Conservation (phyloP, 1,140 invertebrate genomes). For the Aphelenchoides fujianensis region DNA sequence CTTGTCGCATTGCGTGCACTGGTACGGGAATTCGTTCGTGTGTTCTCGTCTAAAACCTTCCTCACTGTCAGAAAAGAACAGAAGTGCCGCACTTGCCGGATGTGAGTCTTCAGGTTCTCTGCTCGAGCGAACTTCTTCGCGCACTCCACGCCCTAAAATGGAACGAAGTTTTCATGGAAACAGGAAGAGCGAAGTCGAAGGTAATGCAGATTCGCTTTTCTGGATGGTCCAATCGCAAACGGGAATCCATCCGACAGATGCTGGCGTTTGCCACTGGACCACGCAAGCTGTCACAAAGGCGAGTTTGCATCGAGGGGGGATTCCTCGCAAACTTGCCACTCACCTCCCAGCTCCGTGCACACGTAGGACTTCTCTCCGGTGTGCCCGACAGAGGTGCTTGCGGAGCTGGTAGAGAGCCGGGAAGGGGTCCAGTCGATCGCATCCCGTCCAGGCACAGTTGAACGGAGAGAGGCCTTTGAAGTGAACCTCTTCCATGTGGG, state of each 20-base stretch:
- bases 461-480: background rate
- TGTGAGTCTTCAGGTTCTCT: slow-evolving; percentile 95
- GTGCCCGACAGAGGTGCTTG: slow-evolving; percentile 92
- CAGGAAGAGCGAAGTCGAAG: slow-evolving; percentile 72
- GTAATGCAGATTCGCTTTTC: no score
- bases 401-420: slow-evolving; percentile 99
- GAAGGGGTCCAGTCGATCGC: slow-evolving; percentile 70
- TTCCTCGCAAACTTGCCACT: no score
- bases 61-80: background rate
- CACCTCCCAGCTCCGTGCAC: no score
- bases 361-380: slow-evolving; percentile 98
- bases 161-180: no score
- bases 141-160: slow-evolving; percentile 94
- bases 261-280: no score
- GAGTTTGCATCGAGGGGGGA: no score
- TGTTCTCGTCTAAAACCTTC: slow-evolving; percentile 64
- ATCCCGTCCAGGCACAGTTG: slow-evolving; percentile 16
- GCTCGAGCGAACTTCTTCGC: slow-evolving; percentile 90
- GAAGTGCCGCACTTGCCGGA: background rate
- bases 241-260: no score
- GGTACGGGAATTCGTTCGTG: slow-evolving; percentile 96
- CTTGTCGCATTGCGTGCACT: slow-evolving; percentile 98
- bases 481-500: slow-evolving; percentile 9
- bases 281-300: no score
- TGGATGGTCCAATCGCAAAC: no score